These are phyloP conservation scores for Ecliptopera silaceata DNA, from an alignment of 2,888 invertebrate species.

Conservation along the genomic window DNA sequence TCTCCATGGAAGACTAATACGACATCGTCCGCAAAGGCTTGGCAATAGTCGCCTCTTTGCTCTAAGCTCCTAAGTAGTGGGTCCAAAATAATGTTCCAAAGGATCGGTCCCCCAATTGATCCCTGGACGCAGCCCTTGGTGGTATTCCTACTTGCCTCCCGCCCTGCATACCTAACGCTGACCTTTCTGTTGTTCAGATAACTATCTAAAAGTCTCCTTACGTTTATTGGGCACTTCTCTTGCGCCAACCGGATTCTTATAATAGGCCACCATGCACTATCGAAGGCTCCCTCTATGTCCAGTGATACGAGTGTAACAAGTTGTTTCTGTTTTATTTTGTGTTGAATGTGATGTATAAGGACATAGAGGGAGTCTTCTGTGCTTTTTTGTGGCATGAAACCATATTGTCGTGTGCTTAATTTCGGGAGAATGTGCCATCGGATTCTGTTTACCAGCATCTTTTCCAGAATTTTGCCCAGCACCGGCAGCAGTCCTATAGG, in stretches of 20 bases:
- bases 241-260: slow-evolving; percentile 14
- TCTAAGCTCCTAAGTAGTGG: slow-evolving; percentile 9
- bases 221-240: slow-evolving; percentile 7
- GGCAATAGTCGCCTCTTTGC: slow-evolving; percentile 1
- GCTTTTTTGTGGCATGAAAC: slow-evolving; percentile 8
- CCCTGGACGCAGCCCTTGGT: slow-evolving; percentile 6
- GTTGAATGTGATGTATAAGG: not conserved
- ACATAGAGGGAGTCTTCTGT: slow-evolving; percentile 13
- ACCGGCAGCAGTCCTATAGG: slow-evolving; percentile 37
- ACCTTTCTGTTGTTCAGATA: slow-evolving; percentile 16
- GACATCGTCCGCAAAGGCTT: too few species aligned
- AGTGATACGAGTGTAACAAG: too few species aligned
- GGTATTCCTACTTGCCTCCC: not conserved
- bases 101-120: slow-evolving; percentile 3
- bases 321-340: not conserved
- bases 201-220: slow-evolving; percentile 6
- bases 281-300: too few species aligned
- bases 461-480: slow-evolving; percentile 26
- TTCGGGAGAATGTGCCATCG: slow-evolving; percentile 5
- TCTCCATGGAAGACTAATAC: too few species aligned
- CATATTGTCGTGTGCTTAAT: slow-evolving; percentile 1
- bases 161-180: slow-evolving; percentile 27
- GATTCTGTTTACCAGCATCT: not conserved
- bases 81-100: slow-evolving; percentile 33
- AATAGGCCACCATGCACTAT: slow-evolving; percentile 10